Conservation (phyloP, 2,888 invertebrate species). For the Caenorhabditis macrosperma region DNA sequence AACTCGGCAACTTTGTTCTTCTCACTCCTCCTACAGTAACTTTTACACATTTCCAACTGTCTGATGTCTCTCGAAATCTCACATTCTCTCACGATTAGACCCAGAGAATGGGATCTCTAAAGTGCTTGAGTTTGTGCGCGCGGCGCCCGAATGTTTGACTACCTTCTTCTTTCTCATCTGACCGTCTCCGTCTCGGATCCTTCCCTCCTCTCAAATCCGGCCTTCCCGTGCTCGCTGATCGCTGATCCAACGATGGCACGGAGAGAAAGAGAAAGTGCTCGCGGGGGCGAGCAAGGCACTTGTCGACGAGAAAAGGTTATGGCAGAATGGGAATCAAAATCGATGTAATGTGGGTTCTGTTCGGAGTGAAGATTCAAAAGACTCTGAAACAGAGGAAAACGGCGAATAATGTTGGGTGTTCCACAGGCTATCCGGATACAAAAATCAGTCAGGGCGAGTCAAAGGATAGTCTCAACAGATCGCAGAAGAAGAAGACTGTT, state of each 20-base stretch:
- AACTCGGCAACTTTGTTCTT: too few species aligned
- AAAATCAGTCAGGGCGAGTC: too few species aligned
- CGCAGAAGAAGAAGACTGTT: too few species aligned
- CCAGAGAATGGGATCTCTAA: neutral
- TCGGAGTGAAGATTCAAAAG: too few species aligned
- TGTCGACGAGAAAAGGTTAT: slow-evolving; percentile 16
- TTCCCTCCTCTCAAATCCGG: slow-evolving; percentile 19
- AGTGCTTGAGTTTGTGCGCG: slow-evolving; percentile 13
- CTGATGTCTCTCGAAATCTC: neutral
- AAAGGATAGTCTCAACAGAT: too few species aligned
- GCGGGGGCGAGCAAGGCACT: slow-evolving; percentile 21
- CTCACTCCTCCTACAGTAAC: neutral
- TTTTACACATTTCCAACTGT: neutral
- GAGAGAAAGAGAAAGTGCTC: neutral
- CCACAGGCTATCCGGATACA: too few species aligned
- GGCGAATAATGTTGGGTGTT: too few species aligned
- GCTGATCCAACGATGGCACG: neutral
- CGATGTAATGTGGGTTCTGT: too few species aligned
- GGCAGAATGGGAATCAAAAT: too few species aligned
- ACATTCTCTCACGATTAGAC: neutral
- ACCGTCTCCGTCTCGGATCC: neutral
- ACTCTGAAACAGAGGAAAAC: too few species aligned
- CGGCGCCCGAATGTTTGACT: slow-evolving; percentile 26
- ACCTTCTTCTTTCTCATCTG: slow-evolving; percentile 12
- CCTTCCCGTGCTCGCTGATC: slow-evolving; percentile 33